phyloP scores from a whole-genome alignment of 2,113 vertebrate species.

The Hippocampus abdominalis region DNA sequence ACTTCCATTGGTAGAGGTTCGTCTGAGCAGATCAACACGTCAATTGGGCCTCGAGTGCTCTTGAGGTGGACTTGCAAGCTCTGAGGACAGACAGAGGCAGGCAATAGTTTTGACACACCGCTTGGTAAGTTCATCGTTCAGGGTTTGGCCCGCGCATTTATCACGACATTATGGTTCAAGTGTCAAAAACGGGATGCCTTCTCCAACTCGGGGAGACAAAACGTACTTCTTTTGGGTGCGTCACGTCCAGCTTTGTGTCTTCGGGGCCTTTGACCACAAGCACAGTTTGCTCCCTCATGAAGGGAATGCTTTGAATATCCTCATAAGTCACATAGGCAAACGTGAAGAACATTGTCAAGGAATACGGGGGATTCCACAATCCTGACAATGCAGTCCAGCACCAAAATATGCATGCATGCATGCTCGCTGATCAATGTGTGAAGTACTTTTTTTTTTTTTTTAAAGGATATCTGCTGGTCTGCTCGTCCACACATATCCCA shows the following conservation, averaged over 20 bases:
- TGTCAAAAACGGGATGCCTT: too few relatives aligned
- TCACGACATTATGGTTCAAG: too few relatives aligned
- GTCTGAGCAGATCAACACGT: constrained; percentile 90
- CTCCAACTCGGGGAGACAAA: background rate
- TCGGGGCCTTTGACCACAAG: constrained; percentile 93
- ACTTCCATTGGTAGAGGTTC: constrained; percentile 71
- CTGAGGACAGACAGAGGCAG: constrained; percentile 55
- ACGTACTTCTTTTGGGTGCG: constrained; percentile 88
- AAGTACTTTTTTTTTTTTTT: background rate
- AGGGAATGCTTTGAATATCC: constrained; percentile 84
- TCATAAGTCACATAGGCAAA: constrained; percentile 92
- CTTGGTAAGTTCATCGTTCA: background rate
- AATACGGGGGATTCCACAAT: background rate
- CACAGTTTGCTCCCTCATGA: constrained; percentile 91
- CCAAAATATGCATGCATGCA: background rate
- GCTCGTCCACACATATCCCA: constrained; percentile 80
- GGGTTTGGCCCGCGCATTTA: background rate
- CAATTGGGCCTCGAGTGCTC: constrained; percentile 89
- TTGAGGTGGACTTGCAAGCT: constrained; percentile 86
- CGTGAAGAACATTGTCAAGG: constrained; percentile 77
- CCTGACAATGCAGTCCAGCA: background rate
- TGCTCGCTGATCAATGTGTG: background rate
- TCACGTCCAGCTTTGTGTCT: constrained; percentile 91
- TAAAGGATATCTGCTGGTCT: constrained; percentile 89
- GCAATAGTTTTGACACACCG: too few relatives aligned